Base-by-base conservation (phyloP, 1,140 invertebrate species). In the Drosophila seguyi region DNA sequence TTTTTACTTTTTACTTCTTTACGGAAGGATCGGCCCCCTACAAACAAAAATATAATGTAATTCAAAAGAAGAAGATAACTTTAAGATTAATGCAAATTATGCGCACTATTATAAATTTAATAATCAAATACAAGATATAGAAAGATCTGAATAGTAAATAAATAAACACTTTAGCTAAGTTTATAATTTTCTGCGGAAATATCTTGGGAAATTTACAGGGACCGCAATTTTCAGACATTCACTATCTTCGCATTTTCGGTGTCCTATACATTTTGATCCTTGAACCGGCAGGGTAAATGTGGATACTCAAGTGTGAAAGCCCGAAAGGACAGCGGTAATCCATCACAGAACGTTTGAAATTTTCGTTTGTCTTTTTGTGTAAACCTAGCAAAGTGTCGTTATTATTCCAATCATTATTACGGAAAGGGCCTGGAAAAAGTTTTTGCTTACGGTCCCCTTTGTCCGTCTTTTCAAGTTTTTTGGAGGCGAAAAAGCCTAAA, bases 331-430 rank as follows among this genome's bases (percentile, higher is more conserved):
- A 20, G 18, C 52, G 61, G 61, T 48, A 75, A 82, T 86, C 81
- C 84, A 87, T 86, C 83, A 85, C 42, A 44, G 7, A 20, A 48
- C 6, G 6, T 11, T 18, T 72, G 50, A 34, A 65, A 79, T 72
- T 68, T 57, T 53, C 47, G 75, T 61, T 79, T 73, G 48, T 42
- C 22, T 53, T 14, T 6, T 8, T 16, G 18, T 10, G 2, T 6
- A 22, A 34, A 20, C 69, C 42, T 39, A 44, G 42, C 41, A 44
- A 53, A 55, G 29, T 72, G 36, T 18, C 44, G 25, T 62, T 62
- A 66, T 63, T 80, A 84, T 72, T 56, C 62, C 62, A 63, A 75
- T 85, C 73, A 75, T 61, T 62, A 75, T 67, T 42, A 20, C 13
- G 62, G 25, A 52, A 50, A 48, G 36, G 45, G 52, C 25, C 41